These are phyloP conservation scores for Chaitophorus viminalis DNA, from an alignment of 2,888 invertebrate genomes.

Conservation along the genomic window DNA sequence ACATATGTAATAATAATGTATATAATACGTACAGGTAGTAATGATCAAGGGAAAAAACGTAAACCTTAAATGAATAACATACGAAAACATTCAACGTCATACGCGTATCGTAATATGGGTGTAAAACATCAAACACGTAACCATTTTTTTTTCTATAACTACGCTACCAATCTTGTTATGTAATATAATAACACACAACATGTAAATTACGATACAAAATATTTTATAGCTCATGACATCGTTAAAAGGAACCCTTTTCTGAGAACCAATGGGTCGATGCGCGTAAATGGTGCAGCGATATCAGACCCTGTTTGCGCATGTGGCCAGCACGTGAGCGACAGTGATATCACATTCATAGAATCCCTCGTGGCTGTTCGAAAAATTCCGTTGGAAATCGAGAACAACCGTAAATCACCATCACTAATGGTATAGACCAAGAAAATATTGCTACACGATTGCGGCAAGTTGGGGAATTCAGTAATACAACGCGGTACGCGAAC, in stretches of 20 bases:
- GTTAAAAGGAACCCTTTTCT: not conserved
- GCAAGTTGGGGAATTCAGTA: no score
- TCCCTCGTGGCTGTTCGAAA: not conserved
- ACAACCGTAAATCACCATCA: no score
- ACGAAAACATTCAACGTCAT: not conserved
- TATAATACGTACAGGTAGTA: not conserved
- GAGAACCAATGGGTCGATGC: slow-evolving; percentile 31
- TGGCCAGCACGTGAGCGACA: slow-evolving; percentile 37
- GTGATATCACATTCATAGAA: not conserved
- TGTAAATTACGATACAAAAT: not conserved
- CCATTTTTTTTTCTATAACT: not conserved
- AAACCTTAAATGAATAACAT: not conserved
- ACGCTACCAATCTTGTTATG: no score
- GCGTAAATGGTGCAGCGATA: not conserved
- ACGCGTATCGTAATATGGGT: not conserved
- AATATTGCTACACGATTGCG: no score
- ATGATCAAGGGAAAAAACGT: not conserved
- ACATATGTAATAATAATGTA: not conserved
- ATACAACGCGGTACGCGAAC: no score
- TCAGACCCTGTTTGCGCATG: slow-evolving; percentile 7
- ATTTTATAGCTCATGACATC: not conserved
- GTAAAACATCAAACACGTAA: no score
- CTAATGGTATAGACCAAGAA: no score
- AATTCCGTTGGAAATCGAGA: no score
- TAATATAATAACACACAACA: not conserved